Base-by-base conservation (phyloP, 1,140 invertebrate genomes). In the Zaprionus gabonicus region DNA sequence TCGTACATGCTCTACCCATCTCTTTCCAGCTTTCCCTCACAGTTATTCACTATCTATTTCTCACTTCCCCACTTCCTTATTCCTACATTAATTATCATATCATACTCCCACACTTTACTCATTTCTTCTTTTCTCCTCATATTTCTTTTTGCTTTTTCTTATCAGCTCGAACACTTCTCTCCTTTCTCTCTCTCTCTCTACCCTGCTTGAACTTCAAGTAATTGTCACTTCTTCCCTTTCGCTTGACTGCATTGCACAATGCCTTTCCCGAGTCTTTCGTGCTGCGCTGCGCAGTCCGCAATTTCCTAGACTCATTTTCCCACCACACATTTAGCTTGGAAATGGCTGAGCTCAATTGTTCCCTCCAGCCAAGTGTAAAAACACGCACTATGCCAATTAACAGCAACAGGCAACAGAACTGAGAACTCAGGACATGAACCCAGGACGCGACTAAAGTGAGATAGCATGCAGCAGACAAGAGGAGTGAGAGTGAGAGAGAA, bases 301-400 rank as follows among this genome's bases (percentile, higher is more conserved):
- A 55, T 63, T 70, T 57, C 53, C 58, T 55, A 36, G 27, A 41
- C 72, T 64, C 51, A 75, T 75, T 75, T 51, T 70, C 17, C 59
- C 25, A 20, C 27, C 51, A 70, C 23, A n/a, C 63, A 58, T 51
- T 63, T 63, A 51, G 72, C 60, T 64, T 53, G 25, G 31, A 71
- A 71, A 65, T 76, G 55, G 67, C 55, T 41, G 46, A 44, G 62
- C 44, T 60, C 62, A 76, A 72, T 65, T 38, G 73, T 56, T 49
- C 17, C 15, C 4, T n/a, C n/a, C 71, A 82, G 51, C 57, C 62
- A 75, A 82, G 82, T 85, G 82, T 82, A 80, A 77, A 63, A 80
- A 80, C 85, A 88, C 85, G 85, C 86, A 90, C 81, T 80, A 64
- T 71, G 82, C 81, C 85, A 88, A 88, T 88, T 88, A 88, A 68